Conservation (phyloP, 2,888 invertebrate genomes). For the Lithophane socia region DNA sequence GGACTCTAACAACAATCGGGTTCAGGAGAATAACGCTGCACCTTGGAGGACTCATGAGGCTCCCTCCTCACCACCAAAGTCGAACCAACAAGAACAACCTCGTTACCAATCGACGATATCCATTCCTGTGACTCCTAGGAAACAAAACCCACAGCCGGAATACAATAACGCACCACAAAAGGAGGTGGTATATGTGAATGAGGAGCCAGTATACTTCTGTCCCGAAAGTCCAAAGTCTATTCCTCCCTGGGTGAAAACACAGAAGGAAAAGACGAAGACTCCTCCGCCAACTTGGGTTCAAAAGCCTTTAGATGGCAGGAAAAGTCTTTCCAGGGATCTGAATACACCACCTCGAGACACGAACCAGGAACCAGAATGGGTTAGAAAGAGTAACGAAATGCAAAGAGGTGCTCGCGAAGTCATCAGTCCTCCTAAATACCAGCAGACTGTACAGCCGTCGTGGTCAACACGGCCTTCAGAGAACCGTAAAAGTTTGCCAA, state of each 20-base stretch:
- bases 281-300: constrained; percentile 88
- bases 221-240: constrained; percentile 87
- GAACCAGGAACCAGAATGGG: constrained; percentile 87
- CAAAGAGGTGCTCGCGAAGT: constrained; percentile 83
- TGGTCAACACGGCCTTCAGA: constrained; percentile 88
- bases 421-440: constrained; percentile 85
- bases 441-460: constrained; percentile 83
- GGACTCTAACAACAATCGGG: constrained; percentile 80
- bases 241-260: constrained; percentile 87
- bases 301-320: constrained; percentile 82
- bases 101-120: constrained; percentile 88
- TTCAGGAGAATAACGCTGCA: constrained; percentile 74
- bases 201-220: constrained; percentile 86
- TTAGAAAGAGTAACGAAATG: constrained; percentile 85
- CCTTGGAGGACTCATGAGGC: constrained; percentile 79
- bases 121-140: constrained; percentile 85
- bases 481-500: constrained; percentile 85
- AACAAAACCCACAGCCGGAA: constrained; percentile 79
- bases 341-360: constrained; percentile 84
- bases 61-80: constrained; percentile 73
- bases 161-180: constrained; percentile 81
- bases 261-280: constrained; percentile 88
- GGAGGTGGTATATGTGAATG: constrained; percentile 86
- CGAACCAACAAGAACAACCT: constrained; percentile 77
- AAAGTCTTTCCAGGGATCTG: constrained; percentile 82